A percentile compares a stretch with the other conserved stretches of the same genome.
These are phyloP conservation scores for Macrocentrus cingulum DNA, from an alignment of 1,140 invertebrate genomes.

Conservation along the genomic window DNA sequence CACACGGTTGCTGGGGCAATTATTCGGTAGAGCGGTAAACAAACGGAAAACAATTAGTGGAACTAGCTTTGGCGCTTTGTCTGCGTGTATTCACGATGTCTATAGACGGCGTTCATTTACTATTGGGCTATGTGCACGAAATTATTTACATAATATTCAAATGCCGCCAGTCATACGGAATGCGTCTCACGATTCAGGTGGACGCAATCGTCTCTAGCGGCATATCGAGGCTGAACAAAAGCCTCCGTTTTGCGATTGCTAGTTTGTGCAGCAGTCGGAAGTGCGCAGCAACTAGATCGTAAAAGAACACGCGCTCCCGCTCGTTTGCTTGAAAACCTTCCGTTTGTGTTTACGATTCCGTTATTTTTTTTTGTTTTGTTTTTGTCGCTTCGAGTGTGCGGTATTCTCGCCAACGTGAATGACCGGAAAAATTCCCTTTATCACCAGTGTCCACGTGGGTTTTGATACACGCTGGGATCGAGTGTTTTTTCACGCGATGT, in stretches of 20 bases:
- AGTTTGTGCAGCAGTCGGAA: constrained; percentile 3
- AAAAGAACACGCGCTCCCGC: neutral
- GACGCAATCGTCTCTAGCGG: constrained; percentile 12
- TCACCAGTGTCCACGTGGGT: constrained; percentile 23
- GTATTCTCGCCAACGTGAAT: constrained; percentile 17
- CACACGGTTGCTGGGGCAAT: no score
- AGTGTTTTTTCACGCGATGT: no score
- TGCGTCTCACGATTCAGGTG: constrained; percentile 24
- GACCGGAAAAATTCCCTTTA: constrained; percentile 25
- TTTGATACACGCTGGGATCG: constrained; percentile 21
- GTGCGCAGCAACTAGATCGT: neutral
- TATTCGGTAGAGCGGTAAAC: no score
- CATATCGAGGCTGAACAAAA: constrained; percentile 4
- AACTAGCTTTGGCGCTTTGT: constrained; percentile 3
- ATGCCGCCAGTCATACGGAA: constrained; percentile 16
- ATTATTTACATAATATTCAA: constrained; percentile 26
- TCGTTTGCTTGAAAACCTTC: constrained; percentile 1
- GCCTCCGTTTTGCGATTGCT: neutral
- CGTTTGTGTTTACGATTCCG: neutral
- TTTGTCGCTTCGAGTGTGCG: neutral
- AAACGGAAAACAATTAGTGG: constrained; percentile 15
- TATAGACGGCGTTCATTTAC: neutral
- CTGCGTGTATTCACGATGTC: neutral
- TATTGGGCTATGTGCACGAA: neutral
- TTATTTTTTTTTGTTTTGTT: neutral